These are phyloP conservation scores for Polyommatus iphigenia DNA, from an alignment of 2,888 invertebrate genomes.

Conservation along the genomic window DNA sequence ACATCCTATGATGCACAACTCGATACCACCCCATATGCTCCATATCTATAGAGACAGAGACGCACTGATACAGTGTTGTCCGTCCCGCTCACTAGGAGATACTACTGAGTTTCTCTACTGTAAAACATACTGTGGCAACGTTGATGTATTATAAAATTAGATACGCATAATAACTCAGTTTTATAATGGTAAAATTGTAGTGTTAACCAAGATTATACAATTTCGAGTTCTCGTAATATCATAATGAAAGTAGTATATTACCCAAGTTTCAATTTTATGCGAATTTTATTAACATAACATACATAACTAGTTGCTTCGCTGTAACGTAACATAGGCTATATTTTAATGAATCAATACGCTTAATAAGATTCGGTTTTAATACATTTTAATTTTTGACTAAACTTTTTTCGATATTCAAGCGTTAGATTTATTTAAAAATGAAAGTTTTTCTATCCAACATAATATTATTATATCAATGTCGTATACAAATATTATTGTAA, in stretches of 20 bases:
- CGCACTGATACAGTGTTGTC: too few species aligned
- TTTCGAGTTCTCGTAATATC: not conserved
- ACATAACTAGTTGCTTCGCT: not conserved
- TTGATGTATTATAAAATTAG: constrained; percentile 32
- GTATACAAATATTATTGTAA: not conserved
- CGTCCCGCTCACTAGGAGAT: not conserved
- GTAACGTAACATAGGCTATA: not conserved
- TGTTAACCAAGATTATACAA: not conserved
- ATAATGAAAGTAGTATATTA: not conserved
- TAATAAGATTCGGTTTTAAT: not conserved
- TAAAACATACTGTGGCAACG: constrained; percentile 8
- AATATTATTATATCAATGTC: not conserved
- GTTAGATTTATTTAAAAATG: not conserved
- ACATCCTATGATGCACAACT: too few species aligned
- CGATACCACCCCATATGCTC: too few species aligned
- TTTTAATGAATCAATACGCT: not conserved
- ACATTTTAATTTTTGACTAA: too few species aligned
- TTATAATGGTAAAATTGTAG: constrained; percentile 17
- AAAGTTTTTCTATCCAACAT: not conserved
- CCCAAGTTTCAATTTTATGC: not conserved
- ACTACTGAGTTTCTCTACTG: not conserved
- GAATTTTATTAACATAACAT: constrained; percentile 8
- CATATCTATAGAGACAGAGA: too few species aligned
- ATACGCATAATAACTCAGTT: not conserved
- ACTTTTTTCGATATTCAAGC: not conserved